These are phyloP conservation scores for Clarias batrachus DNA, from an alignment of 2,113 vertebrate species.

Conservation along the genomic window DNA sequence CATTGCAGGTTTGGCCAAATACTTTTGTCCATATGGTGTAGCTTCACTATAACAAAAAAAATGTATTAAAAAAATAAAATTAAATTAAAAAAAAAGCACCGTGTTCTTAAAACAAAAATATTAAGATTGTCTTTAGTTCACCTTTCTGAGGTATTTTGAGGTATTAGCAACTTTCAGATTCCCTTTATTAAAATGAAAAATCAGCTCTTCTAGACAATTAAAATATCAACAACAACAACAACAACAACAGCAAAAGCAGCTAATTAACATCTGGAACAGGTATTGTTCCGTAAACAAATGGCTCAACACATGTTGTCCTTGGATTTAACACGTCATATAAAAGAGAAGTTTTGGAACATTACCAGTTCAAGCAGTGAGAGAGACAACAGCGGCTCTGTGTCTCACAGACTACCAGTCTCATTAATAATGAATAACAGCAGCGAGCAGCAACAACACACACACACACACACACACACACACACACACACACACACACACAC, in stretches of 20 bases:
- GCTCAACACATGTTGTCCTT: background rate
- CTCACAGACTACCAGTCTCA: background rate
- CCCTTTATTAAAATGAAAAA: background rate
- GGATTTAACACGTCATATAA: constrained; percentile 7
- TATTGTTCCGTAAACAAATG: background rate
- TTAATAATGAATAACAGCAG: constrained; percentile 2
- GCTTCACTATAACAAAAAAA: background rate
- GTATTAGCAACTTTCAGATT: background rate
- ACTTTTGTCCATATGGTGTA: no score
- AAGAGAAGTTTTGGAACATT: constrained; percentile 1
- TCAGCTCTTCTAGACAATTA: no score
- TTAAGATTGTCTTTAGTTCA: no score
- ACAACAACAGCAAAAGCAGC: background rate
- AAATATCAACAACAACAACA: background rate
- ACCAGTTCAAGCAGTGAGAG: background rate
- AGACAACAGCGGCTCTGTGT: background rate
- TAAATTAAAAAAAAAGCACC: background rate
- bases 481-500: background rate
- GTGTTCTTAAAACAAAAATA: background rate
- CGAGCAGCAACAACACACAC: background rate
- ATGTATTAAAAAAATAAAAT: background rate
- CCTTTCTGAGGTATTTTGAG: background rate
- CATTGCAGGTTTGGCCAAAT: no score
- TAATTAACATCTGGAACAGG: background rate
- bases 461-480: background rate